phyloP scores from a whole-genome alignment of 2,797 vertebrate genomes.

The Enteromius radiatus region DNA sequence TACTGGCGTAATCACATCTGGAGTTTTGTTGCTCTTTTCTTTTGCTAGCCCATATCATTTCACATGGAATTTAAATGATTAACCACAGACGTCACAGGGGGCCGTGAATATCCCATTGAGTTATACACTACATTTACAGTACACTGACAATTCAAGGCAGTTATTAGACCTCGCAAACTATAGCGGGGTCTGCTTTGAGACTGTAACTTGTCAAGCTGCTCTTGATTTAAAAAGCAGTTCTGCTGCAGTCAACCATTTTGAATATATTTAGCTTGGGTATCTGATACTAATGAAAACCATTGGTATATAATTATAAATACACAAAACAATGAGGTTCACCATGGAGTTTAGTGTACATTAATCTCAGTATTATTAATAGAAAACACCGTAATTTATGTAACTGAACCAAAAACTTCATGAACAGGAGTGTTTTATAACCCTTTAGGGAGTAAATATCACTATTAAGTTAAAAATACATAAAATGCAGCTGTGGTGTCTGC shows the following conservation, averaged over 20 bases:
- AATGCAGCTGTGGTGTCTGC: background rate
- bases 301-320: slow-evolving; percentile 1
- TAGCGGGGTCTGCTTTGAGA: background rate
- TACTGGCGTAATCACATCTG: slow-evolving; percentile 35
- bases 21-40: slow-evolving; percentile 13
- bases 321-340: background rate
- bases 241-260: background rate
- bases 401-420: background rate
- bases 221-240: slow-evolving; percentile 17
- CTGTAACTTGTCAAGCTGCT: background rate
- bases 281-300: background rate
- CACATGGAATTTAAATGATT: slow-evolving; percentile 23
- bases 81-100: slow-evolving; percentile 9
- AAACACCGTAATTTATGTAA: background rate
- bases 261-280: background rate
- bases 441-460: background rate
- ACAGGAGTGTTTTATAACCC: background rate
- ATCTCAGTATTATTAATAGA: background rate
- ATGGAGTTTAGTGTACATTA: too few species aligned
- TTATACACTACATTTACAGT: slow-evolving; percentile 11
- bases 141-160: background rate
- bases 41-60: slow-evolving; percentile 17
- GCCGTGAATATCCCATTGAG: background rate
- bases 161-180: background rate
- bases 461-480: background rate